Conservation (phyloP, 1,140 invertebrate genomes). For the Maconellicoccus hirsutus region DNA sequence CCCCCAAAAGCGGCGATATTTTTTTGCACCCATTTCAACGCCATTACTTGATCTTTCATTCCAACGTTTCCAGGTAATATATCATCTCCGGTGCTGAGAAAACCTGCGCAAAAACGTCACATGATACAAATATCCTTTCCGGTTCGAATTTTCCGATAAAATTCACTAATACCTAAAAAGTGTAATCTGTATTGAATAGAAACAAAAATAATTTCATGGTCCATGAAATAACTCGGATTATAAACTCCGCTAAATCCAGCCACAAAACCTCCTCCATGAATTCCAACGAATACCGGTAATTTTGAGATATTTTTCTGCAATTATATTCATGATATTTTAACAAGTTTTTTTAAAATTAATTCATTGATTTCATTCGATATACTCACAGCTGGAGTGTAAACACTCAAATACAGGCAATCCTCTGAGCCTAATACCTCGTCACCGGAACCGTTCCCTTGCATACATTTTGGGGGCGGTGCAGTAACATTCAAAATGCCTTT, state of each 20-base stretch:
- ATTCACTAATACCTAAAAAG: conserved; percentile 30
- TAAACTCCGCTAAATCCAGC: conserved; percentile 36
- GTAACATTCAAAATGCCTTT: conserved; percentile 25
- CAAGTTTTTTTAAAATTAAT: too few relatives aligned
- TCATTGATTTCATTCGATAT: not conserved
- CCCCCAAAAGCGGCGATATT: conserved; percentile 29
- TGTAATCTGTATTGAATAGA: conserved; percentile 52
- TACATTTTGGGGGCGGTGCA: conserved; percentile 34
- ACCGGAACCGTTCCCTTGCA: too few relatives aligned
- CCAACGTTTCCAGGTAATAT: conserved; percentile 27
- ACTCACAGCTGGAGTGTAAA: conserved; percentile 25
- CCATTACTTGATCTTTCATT: conserved; percentile 29
- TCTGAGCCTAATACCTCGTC: too few relatives aligned
- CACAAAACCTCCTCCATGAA: conserved; percentile 50
- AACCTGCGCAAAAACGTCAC: conserved; percentile 25
- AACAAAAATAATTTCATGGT: conserved; percentile 45
- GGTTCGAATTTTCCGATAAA: too few relatives aligned
- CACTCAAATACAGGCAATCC: conserved; percentile 27
- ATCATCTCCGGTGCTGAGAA: conserved; percentile 27
- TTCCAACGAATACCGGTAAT: conserved; percentile 44
- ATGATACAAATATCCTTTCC: too few relatives aligned
- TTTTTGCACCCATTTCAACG: too few relatives aligned
- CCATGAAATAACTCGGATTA: conserved; percentile 41
- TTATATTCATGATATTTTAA: too few relatives aligned
- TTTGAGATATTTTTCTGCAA: too few relatives aligned